Conservation (phyloP, 2,797 vertebrate genomes). For the Anguilla pacifica region DNA sequence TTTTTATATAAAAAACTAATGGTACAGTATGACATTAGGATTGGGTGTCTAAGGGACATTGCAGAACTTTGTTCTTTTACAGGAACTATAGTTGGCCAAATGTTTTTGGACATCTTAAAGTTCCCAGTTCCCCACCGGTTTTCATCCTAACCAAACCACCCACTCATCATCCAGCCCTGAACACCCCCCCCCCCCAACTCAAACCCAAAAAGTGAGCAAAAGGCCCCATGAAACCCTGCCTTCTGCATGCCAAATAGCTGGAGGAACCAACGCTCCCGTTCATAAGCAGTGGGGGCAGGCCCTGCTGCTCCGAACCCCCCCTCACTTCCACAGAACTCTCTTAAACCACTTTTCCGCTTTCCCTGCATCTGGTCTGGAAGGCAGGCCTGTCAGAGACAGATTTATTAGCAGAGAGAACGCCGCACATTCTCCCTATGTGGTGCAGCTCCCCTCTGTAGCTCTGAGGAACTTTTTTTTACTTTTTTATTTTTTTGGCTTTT, state of each 20-base stretch:
- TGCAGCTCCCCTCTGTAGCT: not conserved
- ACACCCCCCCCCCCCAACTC: not conserved
- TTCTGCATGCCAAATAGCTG: not conserved
- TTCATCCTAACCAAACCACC: too few species aligned
- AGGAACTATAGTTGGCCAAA: not conserved
- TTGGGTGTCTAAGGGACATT: not conserved
- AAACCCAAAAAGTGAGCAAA: not conserved
- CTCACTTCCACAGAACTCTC: not conserved
- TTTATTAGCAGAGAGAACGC: not conserved
- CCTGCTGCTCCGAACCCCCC: not conserved
- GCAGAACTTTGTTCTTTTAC: not conserved
- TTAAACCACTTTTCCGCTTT: not conserved
- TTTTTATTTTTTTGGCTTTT: not conserved
- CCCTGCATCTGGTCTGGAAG: slow-evolving; percentile 3
- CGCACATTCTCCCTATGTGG: not conserved
- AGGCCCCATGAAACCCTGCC: not conserved
- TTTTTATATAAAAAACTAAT: not conserved
- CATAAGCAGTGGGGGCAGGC: not conserved
- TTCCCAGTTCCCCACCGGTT: not conserved
- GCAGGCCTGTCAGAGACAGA: not conserved
- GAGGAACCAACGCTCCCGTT: not conserved
- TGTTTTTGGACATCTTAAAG: not conserved
- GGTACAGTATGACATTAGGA: not conserved
- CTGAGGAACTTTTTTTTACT: not conserved
- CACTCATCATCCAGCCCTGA: too few species aligned